A percentile compares a stretch with the other conserved stretches of the same genome.
Evolutionary conservation across 1,140 invertebrate genomes (phyloP).

Genomic region (Drosophila bipectinata): DNA sequence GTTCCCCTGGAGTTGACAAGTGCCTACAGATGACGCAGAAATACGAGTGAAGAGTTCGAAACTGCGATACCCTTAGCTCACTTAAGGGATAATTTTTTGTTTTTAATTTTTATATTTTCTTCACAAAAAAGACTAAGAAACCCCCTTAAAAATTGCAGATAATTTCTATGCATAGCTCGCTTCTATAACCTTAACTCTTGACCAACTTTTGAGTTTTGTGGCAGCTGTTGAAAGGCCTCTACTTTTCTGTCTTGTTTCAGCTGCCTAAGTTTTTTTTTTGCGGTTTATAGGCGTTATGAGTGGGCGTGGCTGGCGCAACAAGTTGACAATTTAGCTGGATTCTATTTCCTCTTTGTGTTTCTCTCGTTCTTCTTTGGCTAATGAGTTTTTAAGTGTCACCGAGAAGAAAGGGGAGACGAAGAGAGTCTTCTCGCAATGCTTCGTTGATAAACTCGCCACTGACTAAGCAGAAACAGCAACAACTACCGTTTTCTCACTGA

Average conservation of each 20-base stretch:
- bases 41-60: background rate
- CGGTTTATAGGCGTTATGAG: constrained; percentile 47
- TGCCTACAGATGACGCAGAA: background rate
- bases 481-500: constrained; percentile 33
- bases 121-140: too few relatives aligned
- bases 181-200: too few relatives aligned
- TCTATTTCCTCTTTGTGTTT: constrained; percentile 19
- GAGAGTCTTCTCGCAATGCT: constrained; percentile 25
- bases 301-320: constrained; percentile 52
- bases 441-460: constrained; percentile 33
- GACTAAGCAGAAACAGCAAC: constrained; percentile 24
- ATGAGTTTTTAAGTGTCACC: constrained; percentile 61
- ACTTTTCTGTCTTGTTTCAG: background rate
- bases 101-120: too few relatives aligned
- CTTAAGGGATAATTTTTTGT: too few relatives aligned
- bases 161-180: too few relatives aligned
- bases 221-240: constrained; percentile 32
- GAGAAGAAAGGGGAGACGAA: background rate
- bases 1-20: constrained; percentile 49
- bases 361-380: constrained; percentile 20
- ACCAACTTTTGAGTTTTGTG: background rate
- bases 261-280: constrained; percentile 15
- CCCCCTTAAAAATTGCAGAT: too few relatives aligned
- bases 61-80: background rate
- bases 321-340: constrained; percentile 42